phyloP scores from a whole-genome alignment of 2,113 vertebrate species.

The Numida meleagris region DNA sequence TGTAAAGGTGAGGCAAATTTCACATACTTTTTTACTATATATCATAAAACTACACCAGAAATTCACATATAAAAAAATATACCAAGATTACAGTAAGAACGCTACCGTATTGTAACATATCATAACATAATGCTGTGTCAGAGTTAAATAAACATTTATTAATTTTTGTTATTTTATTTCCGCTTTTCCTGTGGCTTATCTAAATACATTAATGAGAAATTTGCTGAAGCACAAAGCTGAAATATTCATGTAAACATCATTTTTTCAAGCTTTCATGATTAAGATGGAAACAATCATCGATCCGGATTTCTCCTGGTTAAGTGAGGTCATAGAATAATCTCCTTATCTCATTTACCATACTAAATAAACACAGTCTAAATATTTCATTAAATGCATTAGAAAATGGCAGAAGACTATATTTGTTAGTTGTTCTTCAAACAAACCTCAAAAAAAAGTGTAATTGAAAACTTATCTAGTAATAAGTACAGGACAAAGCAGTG shows the following conservation, averaged over 20 bases:
- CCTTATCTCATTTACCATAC: neutral
- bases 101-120: neutral
- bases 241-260: neutral
- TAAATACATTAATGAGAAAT: neutral
- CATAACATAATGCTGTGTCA: neutral
- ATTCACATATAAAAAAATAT: neutral
- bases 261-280: neutral
- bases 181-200: neutral
- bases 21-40: neutral
- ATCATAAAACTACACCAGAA: neutral
- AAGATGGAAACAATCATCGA: neutral
- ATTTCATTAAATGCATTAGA: neutral
- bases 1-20: neutral
- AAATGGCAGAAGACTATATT: neutral
- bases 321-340: neutral
- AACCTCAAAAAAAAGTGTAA: neutral
- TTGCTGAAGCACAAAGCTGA: neutral
- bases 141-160: neutral
- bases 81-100: neutral
- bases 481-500: accelerated
- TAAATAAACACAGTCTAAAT: neutral
- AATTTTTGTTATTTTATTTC: neutral
- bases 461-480: neutral
- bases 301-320: neutral
- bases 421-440: neutral